A percentile compares a stretch with the other conserved stretches of the same genome.
These are phyloP conservation scores for Gerris lacustris DNA, from an alignment of 2,888 invertebrate genomes.

Conservation along the genomic window DNA sequence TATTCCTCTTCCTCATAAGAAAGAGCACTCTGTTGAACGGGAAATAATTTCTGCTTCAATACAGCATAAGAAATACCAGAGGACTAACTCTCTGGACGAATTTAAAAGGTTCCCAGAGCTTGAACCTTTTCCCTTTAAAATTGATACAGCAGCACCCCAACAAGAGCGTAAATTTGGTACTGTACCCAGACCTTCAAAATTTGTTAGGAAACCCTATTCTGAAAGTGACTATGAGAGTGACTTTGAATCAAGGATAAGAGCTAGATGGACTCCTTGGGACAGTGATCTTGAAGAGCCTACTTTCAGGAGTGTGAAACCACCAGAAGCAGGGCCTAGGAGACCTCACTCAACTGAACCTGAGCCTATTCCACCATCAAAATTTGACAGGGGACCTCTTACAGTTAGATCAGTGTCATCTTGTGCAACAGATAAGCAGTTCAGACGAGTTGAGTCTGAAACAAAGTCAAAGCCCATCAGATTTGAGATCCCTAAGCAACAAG, in stretches of 20 bases:
- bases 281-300: conserved; percentile 50
- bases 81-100: conserved; percentile 18
- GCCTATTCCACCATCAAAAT: conserved; percentile 40
- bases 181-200: conserved; percentile 50
- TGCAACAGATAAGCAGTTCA: conserved; percentile 27
- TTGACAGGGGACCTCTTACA: conserved; percentile 33
- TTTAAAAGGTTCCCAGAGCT: conserved; percentile 38
- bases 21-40: conserved; percentile 25
- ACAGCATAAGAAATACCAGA: not conserved
- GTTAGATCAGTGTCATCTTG: conserved; percentile 32
- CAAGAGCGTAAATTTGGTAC: conserved; percentile 37
- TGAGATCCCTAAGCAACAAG: conserved; percentile 33
- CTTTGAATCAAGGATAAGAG: conserved; percentile 47
- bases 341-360: conserved; percentile 47
- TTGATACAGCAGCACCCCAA: conserved; percentile 45
- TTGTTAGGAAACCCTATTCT: conserved; percentile 50
- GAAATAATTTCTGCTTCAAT: conserved; percentile 15
- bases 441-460: conserved; percentile 32
- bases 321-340: conserved; percentile 36
- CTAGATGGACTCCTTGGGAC: conserved; percentile 51
- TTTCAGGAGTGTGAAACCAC: conserved; percentile 45
- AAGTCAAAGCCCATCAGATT: conserved; percentile 31
- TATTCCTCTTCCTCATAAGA: conserved; percentile 39
- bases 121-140: conserved; percentile 42
- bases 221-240: conserved; percentile 62